Base-by-base conservation (phyloP, 2,888 invertebrate genomes). In the Melieria omissa region DNA sequence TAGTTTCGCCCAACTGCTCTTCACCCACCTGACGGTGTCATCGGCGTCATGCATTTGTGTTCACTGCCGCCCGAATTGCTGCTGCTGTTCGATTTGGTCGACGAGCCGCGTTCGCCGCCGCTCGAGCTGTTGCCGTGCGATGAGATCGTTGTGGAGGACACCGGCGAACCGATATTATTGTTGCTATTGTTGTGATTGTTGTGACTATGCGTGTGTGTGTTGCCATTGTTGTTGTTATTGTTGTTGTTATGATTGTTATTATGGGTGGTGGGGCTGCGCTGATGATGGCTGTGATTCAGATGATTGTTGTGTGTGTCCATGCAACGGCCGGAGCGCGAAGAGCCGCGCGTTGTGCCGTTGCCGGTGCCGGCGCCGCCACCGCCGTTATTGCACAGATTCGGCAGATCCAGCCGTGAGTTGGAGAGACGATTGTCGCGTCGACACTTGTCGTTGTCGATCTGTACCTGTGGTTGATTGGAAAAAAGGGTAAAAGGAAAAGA, bases 371-470 rank as follows among this genome's bases (percentile, higher is more conserved):
- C 76, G 55, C 76, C 79, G 52, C 16, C 57, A 54, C 60, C 64
- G 45, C 72, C 75, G n/a, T 72, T 74, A 72, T 83, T 84, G 78
- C 86, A 86, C 52, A 87, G 79, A 74, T 82, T 83, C 63, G 87
- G 84, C 74, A 87, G 76, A 78, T 87, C 87, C 74, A 86, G 78
- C 62, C 85, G 84, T 46, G 84, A 82, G 72, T 83, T 79, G 72
- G 84, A 81, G 68, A 82, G 74, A 71, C 82, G 83, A 67, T 73
- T 77, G 68, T 84, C 84, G 74, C 86, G 86, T 80, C 86, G 85
- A 80, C 85, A 82, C 83, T 87, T 87, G 78, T 87, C 87, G 83
- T 87, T 87, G 79, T 87, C 87, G 79, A 87, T 80, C 80, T 87
- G 87, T 82, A 87, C 85, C 87, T 87, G 80, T 6, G 29, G 29